phyloP scores from a whole-genome alignment of 1,140 invertebrate species.

The Camponotus vicinus region DNA sequence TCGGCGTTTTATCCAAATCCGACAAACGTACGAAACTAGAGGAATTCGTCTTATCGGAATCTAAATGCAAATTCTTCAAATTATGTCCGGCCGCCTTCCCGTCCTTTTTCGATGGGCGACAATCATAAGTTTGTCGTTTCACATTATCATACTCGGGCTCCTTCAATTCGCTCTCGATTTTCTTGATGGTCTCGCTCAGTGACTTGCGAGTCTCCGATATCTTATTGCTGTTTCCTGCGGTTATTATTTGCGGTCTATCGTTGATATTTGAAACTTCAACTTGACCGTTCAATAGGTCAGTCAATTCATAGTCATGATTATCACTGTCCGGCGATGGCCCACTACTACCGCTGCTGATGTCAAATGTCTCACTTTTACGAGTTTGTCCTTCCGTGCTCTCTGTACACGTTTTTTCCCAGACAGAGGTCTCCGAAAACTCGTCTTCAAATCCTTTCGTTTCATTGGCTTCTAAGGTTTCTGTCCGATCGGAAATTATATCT shows the following conservation, averaged over 20 bases:
- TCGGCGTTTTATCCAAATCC: slow-evolving; percentile 87
- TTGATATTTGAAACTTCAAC: slow-evolving; percentile 69
- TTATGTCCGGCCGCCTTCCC: background rate
- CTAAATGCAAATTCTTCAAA: slow-evolving; percentile 42
- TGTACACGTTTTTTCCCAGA: slow-evolving; percentile 81
- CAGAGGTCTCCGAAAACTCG: slow-evolving; percentile 79
- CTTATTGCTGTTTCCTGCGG: slow-evolving; percentile 72
- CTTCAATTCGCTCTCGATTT: slow-evolving; percentile 82
- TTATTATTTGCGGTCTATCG: slow-evolving; percentile 66
- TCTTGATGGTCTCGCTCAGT: slow-evolving; percentile 82
- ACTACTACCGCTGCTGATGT: slow-evolving; percentile 83
- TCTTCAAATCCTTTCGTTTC: slow-evolving; percentile 75
- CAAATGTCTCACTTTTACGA: slow-evolving; percentile 83
- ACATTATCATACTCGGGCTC: slow-evolving; percentile 73
- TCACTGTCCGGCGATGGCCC: slow-evolving; percentile 80
- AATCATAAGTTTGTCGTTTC: slow-evolving; percentile 48
- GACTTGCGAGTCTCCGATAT: slow-evolving; percentile 82
- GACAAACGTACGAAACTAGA: slow-evolving; percentile 87
- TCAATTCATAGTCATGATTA: slow-evolving; percentile 80
- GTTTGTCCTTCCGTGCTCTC: slow-evolving; percentile 81
- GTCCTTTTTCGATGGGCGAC: slow-evolving; percentile 29
- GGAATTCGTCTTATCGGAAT: slow-evolving; percentile 32
- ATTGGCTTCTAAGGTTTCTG: slow-evolving; percentile 46
- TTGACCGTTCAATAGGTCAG: slow-evolving; percentile 75
- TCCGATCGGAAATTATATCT: slow-evolving; percentile 64